Percentiles rank a stretch among this genome's conserved stretches.
phyloP scores from a whole-genome alignment of 2,888 invertebrate species.

The Campoplex capitator region DNA sequence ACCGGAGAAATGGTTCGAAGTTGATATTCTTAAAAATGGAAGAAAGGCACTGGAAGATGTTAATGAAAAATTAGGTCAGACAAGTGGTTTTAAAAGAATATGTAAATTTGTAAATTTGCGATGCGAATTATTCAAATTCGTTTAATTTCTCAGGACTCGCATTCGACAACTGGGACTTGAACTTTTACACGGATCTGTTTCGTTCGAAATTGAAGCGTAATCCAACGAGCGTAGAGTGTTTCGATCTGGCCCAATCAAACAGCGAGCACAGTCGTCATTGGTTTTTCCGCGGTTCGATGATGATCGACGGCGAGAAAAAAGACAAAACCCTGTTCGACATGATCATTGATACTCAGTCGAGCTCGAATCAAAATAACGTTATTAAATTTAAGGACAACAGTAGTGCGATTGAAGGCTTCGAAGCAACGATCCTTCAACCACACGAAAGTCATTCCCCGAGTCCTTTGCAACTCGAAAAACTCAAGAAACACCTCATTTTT shows the following conservation, averaged over 20 bases:
- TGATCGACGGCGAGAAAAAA: conserved; percentile 92
- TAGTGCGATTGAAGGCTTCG: conserved; percentile 95
- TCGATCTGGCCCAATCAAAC: conserved; percentile 99
- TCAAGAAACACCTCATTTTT: conserved; percentile 95
- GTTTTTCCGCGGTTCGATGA: conserved; percentile 96
- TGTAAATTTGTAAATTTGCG: background rate
- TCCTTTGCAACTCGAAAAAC: conserved; percentile 85
- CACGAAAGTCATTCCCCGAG: conserved; percentile 88
- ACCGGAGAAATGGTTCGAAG: conserved; percentile 91
- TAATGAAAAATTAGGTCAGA: conserved; percentile 89
- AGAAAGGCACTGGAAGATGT: conserved; percentile 92
- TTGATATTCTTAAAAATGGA: conserved; percentile 93
- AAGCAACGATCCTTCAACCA: conserved; percentile 90
- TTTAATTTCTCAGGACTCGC: conserved; percentile 89
- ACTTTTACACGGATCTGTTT: conserved; percentile 95
- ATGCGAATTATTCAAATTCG: conserved; percentile 13
- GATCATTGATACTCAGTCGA: conserved; percentile 95
- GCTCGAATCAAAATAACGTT: conserved; percentile 96
- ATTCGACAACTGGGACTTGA: conserved; percentile 96
- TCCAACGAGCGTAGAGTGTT: conserved; percentile 98
- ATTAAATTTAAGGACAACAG: conserved; percentile 99
- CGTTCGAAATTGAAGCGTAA: conserved; percentile 93
- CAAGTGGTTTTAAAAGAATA: background rate
- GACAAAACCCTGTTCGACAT: conserved; percentile 95
- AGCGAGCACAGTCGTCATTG: conserved; percentile 99